A percentile compares a stretch with the other conserved stretches of the same genome.
phyloP scores from a whole-genome alignment of 2,888 invertebrate genomes.

The Pyrrhosoma nymphula region DNA sequence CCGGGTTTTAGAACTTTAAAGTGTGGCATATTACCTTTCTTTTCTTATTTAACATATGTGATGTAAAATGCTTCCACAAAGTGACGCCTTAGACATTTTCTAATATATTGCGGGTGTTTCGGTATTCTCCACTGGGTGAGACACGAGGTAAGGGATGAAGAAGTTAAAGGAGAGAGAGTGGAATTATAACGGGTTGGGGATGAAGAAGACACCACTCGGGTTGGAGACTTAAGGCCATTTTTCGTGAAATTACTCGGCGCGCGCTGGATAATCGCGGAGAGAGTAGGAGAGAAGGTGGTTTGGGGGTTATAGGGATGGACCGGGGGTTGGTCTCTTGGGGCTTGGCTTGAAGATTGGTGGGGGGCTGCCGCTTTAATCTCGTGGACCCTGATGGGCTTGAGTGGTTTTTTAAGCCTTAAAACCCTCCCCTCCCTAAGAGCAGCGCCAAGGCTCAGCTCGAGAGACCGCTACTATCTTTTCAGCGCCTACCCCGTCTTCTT shows the following conservation, averaged over 20 bases:
- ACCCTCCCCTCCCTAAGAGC: neutral
- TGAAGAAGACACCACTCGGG: neutral
- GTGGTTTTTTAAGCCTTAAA: constrained; percentile 27
- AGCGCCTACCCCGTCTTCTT: neutral
- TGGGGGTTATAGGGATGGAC: neutral
- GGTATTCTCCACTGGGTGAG: too few species aligned
- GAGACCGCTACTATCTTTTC: neutral
- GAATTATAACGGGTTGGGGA: neutral
- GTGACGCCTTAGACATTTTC: too few species aligned
- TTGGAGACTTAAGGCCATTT: neutral
- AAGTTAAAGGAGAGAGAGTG: neutral
- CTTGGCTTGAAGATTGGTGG: neutral
- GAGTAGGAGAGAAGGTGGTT: neutral
- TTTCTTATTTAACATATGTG: too few species aligned
- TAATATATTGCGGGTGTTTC: too few species aligned
- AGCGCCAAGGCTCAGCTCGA: neutral
- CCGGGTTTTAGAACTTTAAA: too few species aligned
- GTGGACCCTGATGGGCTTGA: constrained; percentile 9
- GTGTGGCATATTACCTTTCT: too few species aligned
- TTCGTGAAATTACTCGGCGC: constrained; percentile 6
- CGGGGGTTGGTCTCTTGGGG: neutral
- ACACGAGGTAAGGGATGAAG: neutral
- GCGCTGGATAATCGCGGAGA: neutral
- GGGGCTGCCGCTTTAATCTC: constrained; percentile 13
- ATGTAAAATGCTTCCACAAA: too few species aligned